Evolutionary conservation across 1,140 invertebrate genomes (phyloP).

Genomic region (Conus ventricosus): DNA sequence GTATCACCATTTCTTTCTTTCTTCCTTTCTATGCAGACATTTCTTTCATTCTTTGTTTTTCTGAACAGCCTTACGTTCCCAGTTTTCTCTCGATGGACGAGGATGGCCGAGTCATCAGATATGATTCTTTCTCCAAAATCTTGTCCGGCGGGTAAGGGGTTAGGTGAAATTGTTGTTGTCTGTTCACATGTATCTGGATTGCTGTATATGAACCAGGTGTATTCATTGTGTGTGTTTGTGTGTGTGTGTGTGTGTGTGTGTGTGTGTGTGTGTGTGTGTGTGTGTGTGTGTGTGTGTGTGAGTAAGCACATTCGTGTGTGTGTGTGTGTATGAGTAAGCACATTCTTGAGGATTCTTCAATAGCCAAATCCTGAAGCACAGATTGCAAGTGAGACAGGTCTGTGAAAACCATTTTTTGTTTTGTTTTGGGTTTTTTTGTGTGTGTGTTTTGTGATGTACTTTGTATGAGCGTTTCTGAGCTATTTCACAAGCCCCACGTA

Average conservation of each 20-base stretch:
- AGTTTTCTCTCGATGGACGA: slow-evolving; percentile 85
- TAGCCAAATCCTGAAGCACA: too few species aligned
- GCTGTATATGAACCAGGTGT: background rate
- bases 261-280: background rate
- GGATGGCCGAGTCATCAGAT: slow-evolving; percentile 85
- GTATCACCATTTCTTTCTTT: too few species aligned
- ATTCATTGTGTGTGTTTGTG: background rate
- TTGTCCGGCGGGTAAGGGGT: slow-evolving; percentile 76
- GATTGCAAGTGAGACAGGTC: too few species aligned
- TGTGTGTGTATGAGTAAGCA: background rate
- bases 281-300: background rate
- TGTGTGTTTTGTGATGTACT: too few species aligned
- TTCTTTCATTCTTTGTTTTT: too few species aligned
- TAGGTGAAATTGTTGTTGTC: background rate
- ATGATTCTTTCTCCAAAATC: slow-evolving; percentile 89
- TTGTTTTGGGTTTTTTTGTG: too few species aligned
- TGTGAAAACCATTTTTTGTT: too few species aligned
- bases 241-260: background rate
- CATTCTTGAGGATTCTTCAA: too few species aligned
- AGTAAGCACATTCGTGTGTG: background rate
- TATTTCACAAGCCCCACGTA: too few species aligned
- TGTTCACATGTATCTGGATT: background rate
- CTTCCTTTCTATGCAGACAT: too few species aligned
- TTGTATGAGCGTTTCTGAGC: too few species aligned
- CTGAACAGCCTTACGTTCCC: slow-evolving; percentile 77